A percentile compares a stretch with the other conserved stretches of the same genome.
Evolutionary conservation across 2,888 invertebrate genomes (phyloP).

Genomic region (Cosmorhoe ocellata): DNA sequence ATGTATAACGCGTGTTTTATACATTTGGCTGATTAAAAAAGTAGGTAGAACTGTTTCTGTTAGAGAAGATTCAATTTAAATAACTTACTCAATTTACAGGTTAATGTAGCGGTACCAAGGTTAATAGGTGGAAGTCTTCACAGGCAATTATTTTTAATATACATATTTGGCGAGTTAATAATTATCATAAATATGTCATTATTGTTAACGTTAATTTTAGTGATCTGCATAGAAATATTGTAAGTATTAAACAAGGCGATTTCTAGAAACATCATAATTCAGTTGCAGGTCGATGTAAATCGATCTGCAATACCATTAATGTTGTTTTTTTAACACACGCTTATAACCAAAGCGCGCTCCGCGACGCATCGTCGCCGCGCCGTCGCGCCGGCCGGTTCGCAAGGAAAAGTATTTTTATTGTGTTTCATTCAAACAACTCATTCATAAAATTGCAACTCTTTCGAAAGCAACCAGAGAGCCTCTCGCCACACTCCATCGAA

Average conservation of each 20-base stretch:
- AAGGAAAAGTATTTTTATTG: constrained; percentile 64
- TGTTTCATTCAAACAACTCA: constrained; percentile 78
- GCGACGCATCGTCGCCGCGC: no score
- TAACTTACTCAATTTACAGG: constrained; percentile 6
- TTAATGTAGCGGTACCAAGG: constrained; percentile 13
- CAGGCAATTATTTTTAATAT: constrained; percentile 20
- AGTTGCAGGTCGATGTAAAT: constrained; percentile 24
- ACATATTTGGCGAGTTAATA: constrained; percentile 10
- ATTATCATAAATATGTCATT: constrained; percentile 23
- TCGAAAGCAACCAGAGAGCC: constrained; percentile 63
- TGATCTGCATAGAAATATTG: constrained; percentile 31
- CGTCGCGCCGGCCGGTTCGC: constrained; percentile 52
- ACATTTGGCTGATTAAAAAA: no score
- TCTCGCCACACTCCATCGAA: constrained; percentile 60
- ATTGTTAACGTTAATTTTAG: constrained; percentile 6
- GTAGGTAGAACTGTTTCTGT: neutral
- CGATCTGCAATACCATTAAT: constrained; percentile 48
- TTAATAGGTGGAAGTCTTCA: constrained; percentile 16
- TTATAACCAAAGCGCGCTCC: constrained; percentile 41
- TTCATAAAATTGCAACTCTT: constrained; percentile 78
- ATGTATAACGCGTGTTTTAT: no score
- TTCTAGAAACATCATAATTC: constrained; percentile 25
- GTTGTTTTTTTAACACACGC: constrained; percentile 60
- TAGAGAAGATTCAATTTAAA: constrained; percentile 5
- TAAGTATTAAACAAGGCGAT: constrained; percentile 30